Conservation (phyloP, 2,888 invertebrate species). For the Nowickia ferox region DNA sequence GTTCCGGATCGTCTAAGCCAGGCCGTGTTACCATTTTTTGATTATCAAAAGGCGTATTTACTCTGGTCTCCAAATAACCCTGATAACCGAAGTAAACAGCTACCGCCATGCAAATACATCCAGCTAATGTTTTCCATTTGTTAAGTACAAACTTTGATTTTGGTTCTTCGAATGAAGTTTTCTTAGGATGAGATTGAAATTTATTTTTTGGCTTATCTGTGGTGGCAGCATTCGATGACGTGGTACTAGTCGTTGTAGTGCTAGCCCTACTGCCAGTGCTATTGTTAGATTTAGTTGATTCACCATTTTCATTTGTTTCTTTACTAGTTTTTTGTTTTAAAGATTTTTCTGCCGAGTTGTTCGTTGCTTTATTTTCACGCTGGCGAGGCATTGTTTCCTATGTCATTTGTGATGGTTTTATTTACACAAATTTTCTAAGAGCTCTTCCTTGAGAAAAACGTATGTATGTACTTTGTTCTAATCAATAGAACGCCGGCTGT, state of each 20-base stretch:
- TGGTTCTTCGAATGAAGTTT: conserved; percentile 68
- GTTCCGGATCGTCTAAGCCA: conserved; percentile 89
- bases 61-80: conserved; percentile 93
- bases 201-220: conserved; percentile 51
- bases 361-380: conserved; percentile 61
- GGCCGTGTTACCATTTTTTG: conserved; percentile 89
- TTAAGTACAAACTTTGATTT: conserved; percentile 79
- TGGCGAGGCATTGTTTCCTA: conserved; percentile 61
- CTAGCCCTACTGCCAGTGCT: conserved; percentile 62
- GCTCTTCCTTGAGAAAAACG: not conserved
- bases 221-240: conserved; percentile 52
- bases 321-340: conserved; percentile 54
- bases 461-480: too few relatives aligned
- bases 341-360: conserved; percentile 35
- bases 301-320: conserved; percentile 55
- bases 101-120: conserved; percentile 86
- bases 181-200: conserved; percentile 52
- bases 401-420: not conserved
- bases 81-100: conserved; percentile 90
- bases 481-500: too few relatives aligned
- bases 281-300: conserved; percentile 65
- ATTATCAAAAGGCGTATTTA: conserved; percentile 92
- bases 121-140: conserved; percentile 86
- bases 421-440: not conserved
- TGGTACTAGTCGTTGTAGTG: conserved; percentile 64